These are phyloP conservation scores for Tarsius wallacei DNA, from an alignment of 2,797 vertebrate species.

Conservation along the genomic window DNA sequence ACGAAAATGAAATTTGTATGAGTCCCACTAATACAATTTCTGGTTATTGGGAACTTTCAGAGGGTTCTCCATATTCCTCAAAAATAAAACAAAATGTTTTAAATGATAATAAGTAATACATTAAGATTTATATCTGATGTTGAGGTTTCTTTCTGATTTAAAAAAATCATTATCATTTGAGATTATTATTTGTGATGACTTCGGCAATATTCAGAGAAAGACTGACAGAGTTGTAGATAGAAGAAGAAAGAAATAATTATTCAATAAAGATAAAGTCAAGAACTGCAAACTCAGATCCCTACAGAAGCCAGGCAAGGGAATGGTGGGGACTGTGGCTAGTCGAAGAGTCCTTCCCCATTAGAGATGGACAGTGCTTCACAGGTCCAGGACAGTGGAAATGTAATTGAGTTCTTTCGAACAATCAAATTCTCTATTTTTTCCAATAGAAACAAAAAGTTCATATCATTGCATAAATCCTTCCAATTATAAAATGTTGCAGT, in stretches of 20 bases:
- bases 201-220: not conserved
- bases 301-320: not conserved
- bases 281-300: not conserved
- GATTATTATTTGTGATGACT: not conserved
- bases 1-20: rapidly evolving
- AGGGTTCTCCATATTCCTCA: not conserved
- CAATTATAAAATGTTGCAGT: not conserved
- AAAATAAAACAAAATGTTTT: not conserved
- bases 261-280: not conserved
- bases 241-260: not conserved
- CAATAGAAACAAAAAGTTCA: not conserved
- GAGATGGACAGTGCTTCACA: rapidly evolving
- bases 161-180: not conserved
- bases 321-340: not conserved
- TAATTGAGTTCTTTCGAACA: not conserved
- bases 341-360: rapidly evolving
- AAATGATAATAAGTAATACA: not conserved
- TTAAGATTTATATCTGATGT: not conserved
- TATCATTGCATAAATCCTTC: not conserved
- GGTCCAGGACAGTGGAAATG: not conserved
- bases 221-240: not conserved
- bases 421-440: not conserved
- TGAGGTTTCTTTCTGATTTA: not conserved
- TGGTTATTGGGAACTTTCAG: not conserved
- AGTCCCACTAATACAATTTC: no score